A percentile compares a stretch with the other conserved stretches of the same genome.
These are phyloP conservation scores for Microctonus aethiopoides DNA, from an alignment of 2,888 invertebrate genomes.

Conservation along the genomic window DNA sequence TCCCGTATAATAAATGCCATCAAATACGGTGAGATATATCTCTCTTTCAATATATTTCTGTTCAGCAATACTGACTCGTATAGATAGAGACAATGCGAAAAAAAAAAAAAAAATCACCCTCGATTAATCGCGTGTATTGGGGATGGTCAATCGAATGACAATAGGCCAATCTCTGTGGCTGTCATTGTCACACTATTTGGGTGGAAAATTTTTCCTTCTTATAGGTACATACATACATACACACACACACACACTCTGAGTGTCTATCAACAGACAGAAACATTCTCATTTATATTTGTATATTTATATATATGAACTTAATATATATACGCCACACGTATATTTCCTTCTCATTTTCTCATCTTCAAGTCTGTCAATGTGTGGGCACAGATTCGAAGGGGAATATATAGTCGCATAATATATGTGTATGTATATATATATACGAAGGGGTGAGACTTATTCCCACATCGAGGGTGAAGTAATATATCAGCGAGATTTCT, in stretches of 20 bases:
- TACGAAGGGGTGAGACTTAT: slow-evolving; percentile 25
- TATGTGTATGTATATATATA: too few relatives aligned
- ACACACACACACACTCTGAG: not conserved
- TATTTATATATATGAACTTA: not conserved
- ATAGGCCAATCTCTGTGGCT: not conserved
- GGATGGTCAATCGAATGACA: slow-evolving; percentile 22
- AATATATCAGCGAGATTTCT: slow-evolving; percentile 36
- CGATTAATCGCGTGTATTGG: slow-evolving; percentile 19
- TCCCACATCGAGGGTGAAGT: slow-evolving; percentile 26
- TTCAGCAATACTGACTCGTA: not conserved
- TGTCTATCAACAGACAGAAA: slow-evolving; percentile 25
- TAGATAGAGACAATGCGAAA: not conserved
- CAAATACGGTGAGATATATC: slow-evolving; percentile 2
- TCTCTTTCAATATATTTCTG: not conserved
- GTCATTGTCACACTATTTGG: not conserved
- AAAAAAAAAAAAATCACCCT: slow-evolving; percentile 6
- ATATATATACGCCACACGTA: slow-evolving; percentile 13
- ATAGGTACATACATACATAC: not conserved
- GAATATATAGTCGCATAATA: not conserved
- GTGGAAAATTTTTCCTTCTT: not conserved
- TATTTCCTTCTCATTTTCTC: not conserved
- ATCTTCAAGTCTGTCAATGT: not conserved
- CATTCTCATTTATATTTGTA: slow-evolving; percentile 28
- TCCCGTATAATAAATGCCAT: slow-evolving; percentile 15
- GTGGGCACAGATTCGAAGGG: not conserved